These are phyloP conservation scores for Auanema freiburgensis DNA, from an alignment of 2,888 invertebrate species.

Conservation along the genomic window DNA sequence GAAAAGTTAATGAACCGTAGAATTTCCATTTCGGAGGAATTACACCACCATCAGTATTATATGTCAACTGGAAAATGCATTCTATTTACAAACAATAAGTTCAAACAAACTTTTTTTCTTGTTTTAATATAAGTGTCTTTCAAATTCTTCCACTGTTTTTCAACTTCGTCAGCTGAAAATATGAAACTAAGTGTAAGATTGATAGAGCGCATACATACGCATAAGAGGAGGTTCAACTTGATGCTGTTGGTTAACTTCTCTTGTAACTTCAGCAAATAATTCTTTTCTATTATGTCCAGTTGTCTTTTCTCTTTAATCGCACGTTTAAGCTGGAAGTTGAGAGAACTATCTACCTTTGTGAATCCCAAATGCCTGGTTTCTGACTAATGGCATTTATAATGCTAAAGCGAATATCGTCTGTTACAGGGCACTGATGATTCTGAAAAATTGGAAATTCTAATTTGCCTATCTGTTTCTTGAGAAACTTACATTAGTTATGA, in stretches of 20 bases:
- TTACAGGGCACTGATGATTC: constrained; percentile 20
- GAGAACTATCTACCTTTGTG: constrained; percentile 8
- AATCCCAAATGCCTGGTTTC: constrained; percentile 34
- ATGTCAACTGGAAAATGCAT: constrained; percentile 23
- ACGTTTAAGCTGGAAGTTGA: background rate
- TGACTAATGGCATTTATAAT: constrained; percentile 29
- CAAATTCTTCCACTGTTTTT: constrained; percentile 41
- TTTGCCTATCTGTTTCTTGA: constrained; percentile 7
- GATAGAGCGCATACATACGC: constrained; percentile 13
- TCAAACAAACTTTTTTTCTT: constrained; percentile 20
- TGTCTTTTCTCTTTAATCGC: constrained; percentile 22
- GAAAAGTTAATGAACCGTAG: constrained; percentile 23
- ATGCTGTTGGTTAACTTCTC: constrained; percentile 24
- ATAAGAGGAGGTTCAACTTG: constrained; percentile 24
- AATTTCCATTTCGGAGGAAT: constrained; percentile 44
- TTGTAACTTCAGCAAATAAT: constrained; percentile 30
- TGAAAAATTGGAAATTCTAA: background rate
- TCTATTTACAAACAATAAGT: background rate
- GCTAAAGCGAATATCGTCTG: constrained; percentile 29
- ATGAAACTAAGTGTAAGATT: background rate
- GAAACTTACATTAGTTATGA: constrained; percentile 12
- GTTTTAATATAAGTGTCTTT: constrained; percentile 40
- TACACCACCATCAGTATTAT: constrained; percentile 28
- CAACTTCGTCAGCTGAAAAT: constrained; percentile 37
- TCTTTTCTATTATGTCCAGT: constrained; percentile 20